Evolutionary conservation across 2,888 invertebrate genomes (phyloP), one percentile per base, ranked within the genome.

Genomic region (Morinoia aosen): DNA sequence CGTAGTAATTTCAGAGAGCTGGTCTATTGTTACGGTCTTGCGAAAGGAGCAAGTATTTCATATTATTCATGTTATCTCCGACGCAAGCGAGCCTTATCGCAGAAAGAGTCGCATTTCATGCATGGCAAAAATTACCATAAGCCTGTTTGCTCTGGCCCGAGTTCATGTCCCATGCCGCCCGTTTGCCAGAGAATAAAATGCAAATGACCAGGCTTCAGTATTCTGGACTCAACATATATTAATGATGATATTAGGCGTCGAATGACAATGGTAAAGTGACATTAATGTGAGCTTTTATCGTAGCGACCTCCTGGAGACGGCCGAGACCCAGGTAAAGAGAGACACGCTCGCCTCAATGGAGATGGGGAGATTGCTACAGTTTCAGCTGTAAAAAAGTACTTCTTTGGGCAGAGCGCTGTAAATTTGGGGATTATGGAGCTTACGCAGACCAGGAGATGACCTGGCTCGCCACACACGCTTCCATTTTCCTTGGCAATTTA

Each of bases 181-280:
- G 93, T 57, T 93, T 90, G 90, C 90, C 40, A 56, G 33, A 93
- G 93, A 93, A 93, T 93, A 93, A 93, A 93, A 93, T 93, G 93
- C 93, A 93, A 93, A 93, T 93, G 57, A 48, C 93, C 57, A 93
- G 57, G 93, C 93, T 93, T 93, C 93, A 57, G 93, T 93, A 93
- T 57, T 57, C 93, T 57, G 93, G 93, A 93, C 93, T 93, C 93
- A 93, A 93, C 93, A 93, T 93, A 93, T 93, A 93, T 93, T 93
- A 93, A 93, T 93, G 93, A 93, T 93, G 93, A 93, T 93, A 93
- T 93, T 93, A 93, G 93, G 93, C 93, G 93, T 93, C 93, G 93
- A 93, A 93, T 93, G 93, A 93, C 93, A 93, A 93, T 93, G 93
- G 93, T 57, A 93, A 57, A 93, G 93, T 93, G 93, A 93, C 93